Percentiles rank a stretch among this genome's conserved stretches.
Conservation (phyloP, 2,113 vertebrate species). For the Ifrita kowaldi region DNA sequence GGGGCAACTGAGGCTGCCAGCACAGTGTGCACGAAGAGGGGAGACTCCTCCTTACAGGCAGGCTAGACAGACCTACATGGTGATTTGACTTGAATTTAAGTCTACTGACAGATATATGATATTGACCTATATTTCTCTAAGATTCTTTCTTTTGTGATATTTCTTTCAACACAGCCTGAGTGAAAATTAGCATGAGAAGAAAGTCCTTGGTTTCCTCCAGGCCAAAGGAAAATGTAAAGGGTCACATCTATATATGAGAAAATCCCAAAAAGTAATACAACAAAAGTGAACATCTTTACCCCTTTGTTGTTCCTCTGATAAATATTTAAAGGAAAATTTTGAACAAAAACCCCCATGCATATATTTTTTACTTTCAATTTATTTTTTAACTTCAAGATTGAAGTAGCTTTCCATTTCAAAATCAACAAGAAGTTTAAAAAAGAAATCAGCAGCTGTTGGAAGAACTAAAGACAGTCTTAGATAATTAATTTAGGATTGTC, state of each 20-base stretch:
- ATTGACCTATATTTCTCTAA: neutral
- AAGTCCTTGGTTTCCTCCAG: neutral
- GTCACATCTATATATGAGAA: neutral
- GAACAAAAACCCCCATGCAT: neutral
- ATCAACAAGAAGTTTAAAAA: neutral
- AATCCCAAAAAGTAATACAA: neutral
- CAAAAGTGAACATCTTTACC: neutral
- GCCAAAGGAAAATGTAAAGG: neutral
- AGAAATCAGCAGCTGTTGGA: neutral
- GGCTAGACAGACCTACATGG: neutral
- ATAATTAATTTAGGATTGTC: neutral
- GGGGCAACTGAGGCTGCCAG: neutral
- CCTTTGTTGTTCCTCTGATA: neutral
- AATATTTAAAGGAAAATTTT: neutral
- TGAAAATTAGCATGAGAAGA: neutral
- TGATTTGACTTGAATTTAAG: neutral
- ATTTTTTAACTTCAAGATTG: neutral
- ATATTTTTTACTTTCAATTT: neutral
- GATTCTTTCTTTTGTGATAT: neutral
- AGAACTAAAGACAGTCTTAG: neutral
- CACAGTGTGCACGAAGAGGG: neutral
- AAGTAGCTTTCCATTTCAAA: neutral
- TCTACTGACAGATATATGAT: neutral
- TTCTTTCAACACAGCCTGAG: neutral
- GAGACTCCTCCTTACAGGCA: accelerated